Base-by-base conservation (phyloP, 2,797 vertebrate genomes). In the Ficedula albicollis region DNA sequence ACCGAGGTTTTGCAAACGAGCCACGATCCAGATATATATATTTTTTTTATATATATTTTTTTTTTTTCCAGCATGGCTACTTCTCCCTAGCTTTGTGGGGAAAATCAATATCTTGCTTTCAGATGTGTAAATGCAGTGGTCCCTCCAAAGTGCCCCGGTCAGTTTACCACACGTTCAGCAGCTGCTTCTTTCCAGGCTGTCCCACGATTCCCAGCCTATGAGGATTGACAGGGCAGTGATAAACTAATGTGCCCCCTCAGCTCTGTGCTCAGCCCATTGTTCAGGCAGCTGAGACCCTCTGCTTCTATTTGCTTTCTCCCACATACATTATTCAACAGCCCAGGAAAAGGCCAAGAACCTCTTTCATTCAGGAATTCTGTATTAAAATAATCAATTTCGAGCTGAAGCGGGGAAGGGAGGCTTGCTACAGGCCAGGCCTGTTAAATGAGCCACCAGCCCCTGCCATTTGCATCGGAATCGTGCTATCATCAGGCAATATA, bases 261-360 rank as follows among this genome's bases (percentile, higher is more conserved):
- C 98, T 99, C 98, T 98, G 98, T 98, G 99, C 98, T 96, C 98
- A 95, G 98, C 95, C 98, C 98, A 99, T 99, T 99, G 99, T 99
- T 99, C 98, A 95, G 25, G 96, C 98, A 98, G 98, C 98, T 99
- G 98, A 99, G 98, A 99, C 99, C 99, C 98, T 98, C 99, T 98
- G 99, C 99, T 99, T 99, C 99, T 99, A 99, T 99, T 99, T 99
- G 99, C 99, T 99, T 99, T 99, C 99, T 99, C 99, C 99, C 99
- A 99, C 99, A 99, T 99, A 98, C 99, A 99, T 99, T 99, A 99
- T 99, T 99, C 99, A 99, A 99, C 98, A 99, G 98, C 98, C 98
- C 98, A 99, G 99, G 99, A 99, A 99, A 99, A 98, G 99, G 99
- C 98, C 98, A 98, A 98, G 99, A 98, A 99, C 98, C 98, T 98